phyloP scores from a whole-genome alignment of 2,113 vertebrate species.

The Ceyx cyanopectus region DNA sequence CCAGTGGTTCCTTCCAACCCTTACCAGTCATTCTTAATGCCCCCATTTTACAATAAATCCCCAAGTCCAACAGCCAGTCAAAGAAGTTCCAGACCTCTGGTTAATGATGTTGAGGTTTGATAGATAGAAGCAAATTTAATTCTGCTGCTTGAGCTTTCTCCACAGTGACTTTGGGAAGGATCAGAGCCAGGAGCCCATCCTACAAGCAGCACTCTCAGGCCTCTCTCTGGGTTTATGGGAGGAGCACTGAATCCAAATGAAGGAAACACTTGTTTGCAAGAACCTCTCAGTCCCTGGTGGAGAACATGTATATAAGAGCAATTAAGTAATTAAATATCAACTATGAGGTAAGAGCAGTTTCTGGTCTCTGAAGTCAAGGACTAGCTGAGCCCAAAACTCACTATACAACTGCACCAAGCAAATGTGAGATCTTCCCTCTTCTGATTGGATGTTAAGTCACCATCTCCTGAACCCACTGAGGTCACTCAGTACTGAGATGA shows the following conservation, averaged over 20 bases:
- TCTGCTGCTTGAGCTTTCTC: background rate
- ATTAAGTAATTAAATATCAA: background rate
- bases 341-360: background rate
- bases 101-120: background rate
- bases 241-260: background rate
- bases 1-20: background rate
- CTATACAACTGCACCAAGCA: background rate
- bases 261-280: background rate
- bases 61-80: background rate
- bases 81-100: background rate
- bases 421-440: background rate
- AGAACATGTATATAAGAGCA: background rate
- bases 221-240: background rate
- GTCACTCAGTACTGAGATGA: background rate
- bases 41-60: accelerated
- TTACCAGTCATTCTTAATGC: background rate
- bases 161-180: background rate
- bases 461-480: background rate
- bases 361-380: background rate
- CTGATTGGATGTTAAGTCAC: background rate
- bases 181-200: background rate
- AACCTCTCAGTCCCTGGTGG: background rate
- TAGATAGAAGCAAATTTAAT: background rate
- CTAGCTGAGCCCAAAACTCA: background rate
- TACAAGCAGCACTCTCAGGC: background rate